phyloP scores from a whole-genome alignment of 2,888 invertebrate species.

The Leucophenga maculata region DNA sequence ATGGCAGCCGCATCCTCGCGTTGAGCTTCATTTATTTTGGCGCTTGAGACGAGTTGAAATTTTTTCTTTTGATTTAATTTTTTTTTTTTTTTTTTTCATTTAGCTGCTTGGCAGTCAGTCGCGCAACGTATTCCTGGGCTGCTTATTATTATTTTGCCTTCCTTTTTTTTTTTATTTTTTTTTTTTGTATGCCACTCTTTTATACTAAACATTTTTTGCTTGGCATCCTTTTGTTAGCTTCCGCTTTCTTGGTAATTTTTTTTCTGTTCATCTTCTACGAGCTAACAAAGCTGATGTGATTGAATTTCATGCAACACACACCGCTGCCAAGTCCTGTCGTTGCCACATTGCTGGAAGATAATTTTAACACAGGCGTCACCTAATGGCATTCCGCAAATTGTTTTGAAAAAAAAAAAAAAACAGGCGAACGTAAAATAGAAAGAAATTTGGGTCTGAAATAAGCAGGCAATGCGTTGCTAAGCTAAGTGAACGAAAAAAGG shows the following conservation, averaged over 20 bases:
- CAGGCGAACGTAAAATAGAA: constrained; percentile 41
- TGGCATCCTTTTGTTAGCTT: constrained; percentile 12
- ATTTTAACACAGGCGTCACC: constrained; percentile 60
- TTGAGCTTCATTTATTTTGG: constrained; percentile 23
- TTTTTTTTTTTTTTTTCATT: neutral
- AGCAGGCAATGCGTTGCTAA: neutral
- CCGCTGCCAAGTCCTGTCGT: neutral
- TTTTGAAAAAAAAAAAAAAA: constrained; percentile 40
- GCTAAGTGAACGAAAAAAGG: neutral
- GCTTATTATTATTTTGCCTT: constrained; percentile 13
- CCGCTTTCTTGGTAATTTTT: neutral
- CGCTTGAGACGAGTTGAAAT: neutral
- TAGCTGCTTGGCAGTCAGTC: constrained; percentile 4
- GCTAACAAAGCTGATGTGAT: constrained; percentile 59
- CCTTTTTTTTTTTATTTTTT: neutral
- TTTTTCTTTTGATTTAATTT: neutral
- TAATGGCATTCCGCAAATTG: constrained; percentile 66
- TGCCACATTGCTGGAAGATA: constrained; percentile 44
- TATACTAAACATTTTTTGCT: no score
- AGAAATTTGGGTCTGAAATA: constrained; percentile 15
- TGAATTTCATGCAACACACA: constrained; percentile 46
- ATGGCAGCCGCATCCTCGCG: neutral
- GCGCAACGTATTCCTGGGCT: neutral
- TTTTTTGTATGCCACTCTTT: neutral
- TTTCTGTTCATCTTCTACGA: constrained; percentile 18